A percentile compares a stretch with the other conserved stretches of the same genome.
Evolutionary conservation across 2,888 invertebrate genomes (phyloP).

Genomic region (Rhagium mordax): DNA sequence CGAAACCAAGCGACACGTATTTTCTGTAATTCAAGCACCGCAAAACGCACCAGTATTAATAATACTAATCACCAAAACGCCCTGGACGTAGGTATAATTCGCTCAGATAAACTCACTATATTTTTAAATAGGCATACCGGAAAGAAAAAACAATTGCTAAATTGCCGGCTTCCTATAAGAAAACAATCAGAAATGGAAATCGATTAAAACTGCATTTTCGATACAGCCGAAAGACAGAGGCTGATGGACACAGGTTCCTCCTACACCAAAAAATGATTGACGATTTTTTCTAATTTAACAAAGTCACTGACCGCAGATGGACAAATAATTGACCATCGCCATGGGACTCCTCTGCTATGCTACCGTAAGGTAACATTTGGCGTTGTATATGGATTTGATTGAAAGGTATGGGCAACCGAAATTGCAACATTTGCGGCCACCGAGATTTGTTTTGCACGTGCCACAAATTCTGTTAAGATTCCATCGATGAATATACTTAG

Average conservation of each 20-base stretch:
- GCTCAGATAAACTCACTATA: not conserved
- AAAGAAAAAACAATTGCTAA: not conserved
- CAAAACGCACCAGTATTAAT: not conserved
- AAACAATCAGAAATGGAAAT: constrained; percentile 25
- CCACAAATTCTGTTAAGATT: too few species aligned
- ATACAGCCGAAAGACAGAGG: constrained; percentile 42
- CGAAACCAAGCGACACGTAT: not conserved
- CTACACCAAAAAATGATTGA: constrained; percentile 51
- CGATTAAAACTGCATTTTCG: constrained; percentile 54
- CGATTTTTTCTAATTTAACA: constrained; percentile 44
- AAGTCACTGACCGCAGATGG: constrained; percentile 55
- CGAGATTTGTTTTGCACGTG: not conserved
- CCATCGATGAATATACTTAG: too few species aligned
- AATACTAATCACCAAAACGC: not conserved
- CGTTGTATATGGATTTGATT: constrained; percentile 6
- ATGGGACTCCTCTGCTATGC: not conserved
- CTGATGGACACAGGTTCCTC: constrained; percentile 45
- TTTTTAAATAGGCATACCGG: not conserved
- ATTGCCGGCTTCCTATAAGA: not conserved
- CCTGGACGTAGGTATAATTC: not conserved
- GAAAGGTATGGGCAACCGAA: not conserved
- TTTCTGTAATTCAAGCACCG: not conserved
- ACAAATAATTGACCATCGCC: constrained; percentile 53
- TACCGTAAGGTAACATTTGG: constrained; percentile 21
- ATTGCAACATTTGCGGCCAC: not conserved